These are phyloP conservation scores for Leucosticte australis DNA, from an alignment of 2,113 vertebrate genomes.

Conservation along the genomic window DNA sequence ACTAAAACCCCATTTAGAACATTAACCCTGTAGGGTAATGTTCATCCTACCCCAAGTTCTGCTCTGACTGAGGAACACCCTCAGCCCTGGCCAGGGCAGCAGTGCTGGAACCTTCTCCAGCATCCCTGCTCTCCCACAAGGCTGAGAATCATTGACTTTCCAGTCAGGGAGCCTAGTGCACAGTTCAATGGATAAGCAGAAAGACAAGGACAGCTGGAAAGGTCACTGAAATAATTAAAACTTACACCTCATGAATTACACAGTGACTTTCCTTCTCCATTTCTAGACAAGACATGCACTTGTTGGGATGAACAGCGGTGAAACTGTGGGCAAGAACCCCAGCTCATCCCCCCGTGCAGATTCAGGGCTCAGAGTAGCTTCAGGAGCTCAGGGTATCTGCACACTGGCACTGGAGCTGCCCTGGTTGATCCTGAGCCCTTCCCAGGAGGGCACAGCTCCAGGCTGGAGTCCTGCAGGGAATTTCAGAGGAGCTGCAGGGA, in stretches of 20 bases:
- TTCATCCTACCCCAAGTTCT: background rate
- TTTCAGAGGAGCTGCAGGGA: background rate
- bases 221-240: slow-evolving; percentile 18
- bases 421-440: background rate
- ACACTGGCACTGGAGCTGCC: rapidly evolving
- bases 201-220: background rate
- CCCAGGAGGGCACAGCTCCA: background rate
- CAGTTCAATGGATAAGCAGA: background rate
- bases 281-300: rapidly evolving
- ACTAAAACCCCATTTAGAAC: background rate
- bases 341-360: background rate
- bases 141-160: background rate
- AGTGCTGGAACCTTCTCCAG: background rate
- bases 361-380: rapidly evolving
- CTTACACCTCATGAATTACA: background rate
- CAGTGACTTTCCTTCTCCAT: background rate
- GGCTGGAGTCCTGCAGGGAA: background rate
- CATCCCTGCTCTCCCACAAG: background rate
- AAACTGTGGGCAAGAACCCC: background rate
- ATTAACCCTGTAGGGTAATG: background rate
- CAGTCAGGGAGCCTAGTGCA: background rate
- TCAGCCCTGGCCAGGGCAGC: background rate
- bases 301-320: rapidly evolving
- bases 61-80: background rate
- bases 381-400: background rate